phyloP scores from a whole-genome alignment of 2,113 vertebrate genomes.

The Pungitius pungitius region DNA sequence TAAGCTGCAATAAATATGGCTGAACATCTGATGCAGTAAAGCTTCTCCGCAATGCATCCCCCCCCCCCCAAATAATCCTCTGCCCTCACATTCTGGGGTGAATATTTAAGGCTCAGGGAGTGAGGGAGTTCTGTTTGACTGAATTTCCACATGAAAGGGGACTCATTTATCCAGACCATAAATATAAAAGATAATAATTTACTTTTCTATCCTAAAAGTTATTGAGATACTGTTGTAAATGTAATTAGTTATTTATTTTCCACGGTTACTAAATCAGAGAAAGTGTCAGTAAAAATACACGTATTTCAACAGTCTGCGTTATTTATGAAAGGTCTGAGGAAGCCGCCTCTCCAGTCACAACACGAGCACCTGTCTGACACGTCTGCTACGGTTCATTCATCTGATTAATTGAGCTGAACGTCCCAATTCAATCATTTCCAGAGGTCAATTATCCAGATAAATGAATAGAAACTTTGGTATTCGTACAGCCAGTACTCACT shows the following conservation, averaged over 20 bases:
- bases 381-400: neutral
- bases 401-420: neutral
- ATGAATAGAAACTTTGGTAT: neutral
- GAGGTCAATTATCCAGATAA: neutral
- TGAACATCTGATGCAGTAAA: too few relatives aligned
- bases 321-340: neutral
- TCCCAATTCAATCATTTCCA: neutral
- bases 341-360: neutral
- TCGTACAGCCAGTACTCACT: neutral
- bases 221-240: neutral
- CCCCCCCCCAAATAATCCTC: too few relatives aligned
- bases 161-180: neutral
- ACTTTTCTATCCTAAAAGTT: neutral
- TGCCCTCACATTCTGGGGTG: neutral
- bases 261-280: neutral
- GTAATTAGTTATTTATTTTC: neutral
- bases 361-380: neutral
- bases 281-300: neutral
- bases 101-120: too few relatives aligned
- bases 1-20: too few relatives aligned
- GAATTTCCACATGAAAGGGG: neutral
- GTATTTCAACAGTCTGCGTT: neutral
- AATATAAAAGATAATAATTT: too few relatives aligned
- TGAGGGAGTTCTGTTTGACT: neutral
- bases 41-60: too few relatives aligned